A percentile compares a stretch with the other conserved stretches of the same genome.
These are phyloP conservation scores for Ochotona curzoniae DNA, from an alignment of 2,113 vertebrate species.

Conservation along the genomic window DNA sequence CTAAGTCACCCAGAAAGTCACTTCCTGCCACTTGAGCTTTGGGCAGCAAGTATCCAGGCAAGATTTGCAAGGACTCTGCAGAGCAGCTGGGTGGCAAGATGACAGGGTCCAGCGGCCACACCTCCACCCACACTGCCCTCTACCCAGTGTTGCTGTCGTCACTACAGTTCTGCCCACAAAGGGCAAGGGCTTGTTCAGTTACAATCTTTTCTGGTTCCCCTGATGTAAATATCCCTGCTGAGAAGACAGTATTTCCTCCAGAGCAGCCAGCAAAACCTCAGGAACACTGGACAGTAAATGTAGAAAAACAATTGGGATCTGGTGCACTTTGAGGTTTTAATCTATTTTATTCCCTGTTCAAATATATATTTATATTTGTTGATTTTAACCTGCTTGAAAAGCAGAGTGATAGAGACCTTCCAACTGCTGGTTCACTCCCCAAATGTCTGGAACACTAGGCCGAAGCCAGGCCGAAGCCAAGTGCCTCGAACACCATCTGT, in stretches of 20 bases:
- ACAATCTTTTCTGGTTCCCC: background rate
- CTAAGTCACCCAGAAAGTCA: background rate
- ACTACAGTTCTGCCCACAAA: background rate
- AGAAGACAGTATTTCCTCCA: background rate
- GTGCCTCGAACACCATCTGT: no score
- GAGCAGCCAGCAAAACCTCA: background rate
- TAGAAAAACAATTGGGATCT: background rate
- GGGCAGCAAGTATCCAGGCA: background rate
- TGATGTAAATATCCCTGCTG: constrained; percentile 35
- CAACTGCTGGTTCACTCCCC: no score
- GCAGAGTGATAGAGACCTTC: no score
- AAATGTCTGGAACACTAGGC: no score
- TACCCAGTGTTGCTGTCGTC: background rate
- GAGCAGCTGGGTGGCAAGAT: background rate
- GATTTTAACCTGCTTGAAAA: no score
- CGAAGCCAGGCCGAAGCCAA: no score
- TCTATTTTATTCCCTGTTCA: no score
- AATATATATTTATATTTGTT: no score
- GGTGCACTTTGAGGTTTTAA: background rate
- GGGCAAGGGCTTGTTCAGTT: background rate
- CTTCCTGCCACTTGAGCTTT: background rate
- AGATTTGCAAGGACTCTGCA: background rate
- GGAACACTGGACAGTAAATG: background rate
- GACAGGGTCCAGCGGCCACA: background rate
- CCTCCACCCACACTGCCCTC: background rate